A percentile compares a stretch with the other conserved stretches of the same genome.
Evolutionary conservation across 2,888 invertebrate species (phyloP).

Genomic region (Drosophila cognata): DNA sequence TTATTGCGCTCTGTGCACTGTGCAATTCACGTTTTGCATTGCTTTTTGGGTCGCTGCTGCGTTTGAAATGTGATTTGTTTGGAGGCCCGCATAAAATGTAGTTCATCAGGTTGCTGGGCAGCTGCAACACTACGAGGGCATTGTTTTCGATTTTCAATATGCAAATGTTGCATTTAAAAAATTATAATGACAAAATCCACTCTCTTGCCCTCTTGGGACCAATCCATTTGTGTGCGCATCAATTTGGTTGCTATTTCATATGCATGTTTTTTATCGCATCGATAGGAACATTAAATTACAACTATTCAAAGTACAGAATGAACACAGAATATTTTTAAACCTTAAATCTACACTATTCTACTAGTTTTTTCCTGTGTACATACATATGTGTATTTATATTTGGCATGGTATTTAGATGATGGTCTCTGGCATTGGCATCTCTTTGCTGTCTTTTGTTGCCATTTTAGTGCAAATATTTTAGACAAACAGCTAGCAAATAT

Average conservation of each 20-base stretch:
- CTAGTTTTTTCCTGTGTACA: not conserved
- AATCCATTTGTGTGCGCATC: not conserved
- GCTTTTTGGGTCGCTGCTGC: conserved; percentile 47
- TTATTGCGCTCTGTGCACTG: conserved; percentile 54
- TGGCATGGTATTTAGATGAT: not conserved
- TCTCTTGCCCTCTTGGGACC: too few relatives aligned
- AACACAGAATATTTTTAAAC: not conserved
- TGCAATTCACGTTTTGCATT: conserved; percentile 74
- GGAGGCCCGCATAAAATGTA: conserved; percentile 69
- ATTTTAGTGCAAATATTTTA: conserved; percentile 72
- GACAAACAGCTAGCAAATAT: conserved; percentile 54
- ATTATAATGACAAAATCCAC: conserved; percentile 2
- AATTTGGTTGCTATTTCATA: not conserved
- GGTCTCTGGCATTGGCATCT: conserved; percentile 32
- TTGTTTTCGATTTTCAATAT: conserved; percentile 56
- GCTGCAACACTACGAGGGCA: conserved; percentile 35
- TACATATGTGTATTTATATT: not conserved
- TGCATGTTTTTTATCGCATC: not conserved
- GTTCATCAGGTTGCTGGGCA: conserved; percentile 49
- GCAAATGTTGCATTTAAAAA: conserved; percentile 3
- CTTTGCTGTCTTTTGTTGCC: conserved; percentile 59
- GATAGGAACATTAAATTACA: not conserved
- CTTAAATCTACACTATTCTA: not conserved
- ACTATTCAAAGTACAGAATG: not conserved
- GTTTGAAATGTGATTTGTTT: conserved; percentile 69